Percentiles rank a stretch among this genome's conserved stretches.
These are phyloP conservation scores for Micromesistius poutassou DNA, from an alignment of 2,797 vertebrate species.

Conservation along the genomic window DNA sequence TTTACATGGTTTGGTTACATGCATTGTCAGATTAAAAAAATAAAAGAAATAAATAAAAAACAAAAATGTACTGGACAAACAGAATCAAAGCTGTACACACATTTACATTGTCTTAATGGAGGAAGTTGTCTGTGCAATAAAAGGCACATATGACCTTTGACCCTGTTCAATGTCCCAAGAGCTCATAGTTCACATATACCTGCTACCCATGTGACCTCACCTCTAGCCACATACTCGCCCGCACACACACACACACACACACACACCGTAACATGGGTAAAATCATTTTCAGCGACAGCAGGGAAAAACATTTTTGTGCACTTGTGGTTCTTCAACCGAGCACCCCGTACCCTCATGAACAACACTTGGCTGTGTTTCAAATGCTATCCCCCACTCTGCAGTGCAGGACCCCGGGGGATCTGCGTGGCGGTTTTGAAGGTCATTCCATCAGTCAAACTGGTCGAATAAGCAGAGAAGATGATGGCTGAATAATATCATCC, in stretches of 20 bases:
- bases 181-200: constrained; percentile 40
- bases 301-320: not conserved
- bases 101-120: constrained; percentile 67
- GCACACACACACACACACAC: not conserved
- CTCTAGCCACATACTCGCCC: constrained; percentile 22
- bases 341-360: not conserved
- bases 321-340: not conserved
- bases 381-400: not conserved
- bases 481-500: not conserved
- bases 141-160: constrained; percentile 75
- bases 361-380: not conserved
- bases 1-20: constrained; percentile 70
- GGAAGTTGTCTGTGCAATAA: constrained; percentile 69
- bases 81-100: constrained; percentile 60
- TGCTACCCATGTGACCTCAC: constrained; percentile 29
- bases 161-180: constrained; percentile 58
- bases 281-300: not conserved
- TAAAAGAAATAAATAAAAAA: not conserved
- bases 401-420: not conserved
- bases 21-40: constrained; percentile 49
- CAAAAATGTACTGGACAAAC: not conserved
- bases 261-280: not conserved
- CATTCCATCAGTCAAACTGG: not conserved
- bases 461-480: not conserved
- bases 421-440: not conserved